Percentiles rank a stretch among this genome's conserved stretches.
phyloP scores from a whole-genome alignment of 2,797 vertebrate species.

The Rhynchonycteris naso region DNA sequence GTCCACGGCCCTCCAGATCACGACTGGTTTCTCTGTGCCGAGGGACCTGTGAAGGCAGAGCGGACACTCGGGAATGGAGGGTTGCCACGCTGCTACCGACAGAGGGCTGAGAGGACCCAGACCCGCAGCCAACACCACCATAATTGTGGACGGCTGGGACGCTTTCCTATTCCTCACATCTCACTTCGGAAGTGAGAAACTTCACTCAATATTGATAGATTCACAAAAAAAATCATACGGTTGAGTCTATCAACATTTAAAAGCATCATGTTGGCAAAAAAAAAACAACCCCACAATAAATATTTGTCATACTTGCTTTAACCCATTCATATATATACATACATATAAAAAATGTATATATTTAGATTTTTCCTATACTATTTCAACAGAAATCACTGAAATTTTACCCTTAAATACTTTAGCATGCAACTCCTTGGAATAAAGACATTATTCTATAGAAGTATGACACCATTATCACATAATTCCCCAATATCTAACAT shows the following conservation, averaged over 20 bases:
- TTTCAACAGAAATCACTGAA: background rate
- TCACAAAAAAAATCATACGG: background rate
- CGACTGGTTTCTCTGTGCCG: background rate
- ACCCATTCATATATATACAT: background rate
- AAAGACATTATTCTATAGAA: background rate
- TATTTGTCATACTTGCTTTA: background rate
- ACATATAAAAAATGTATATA: background rate
- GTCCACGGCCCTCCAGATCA: background rate
- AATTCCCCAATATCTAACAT: background rate
- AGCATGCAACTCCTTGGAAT: background rate
- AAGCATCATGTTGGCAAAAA: background rate
- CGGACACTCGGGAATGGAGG: background rate
- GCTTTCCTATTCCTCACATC: background rate
- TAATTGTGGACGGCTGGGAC: background rate
- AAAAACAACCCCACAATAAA: background rate
- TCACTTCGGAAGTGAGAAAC: background rate
- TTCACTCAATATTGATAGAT: background rate
- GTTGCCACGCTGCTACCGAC: too few relatives aligned
- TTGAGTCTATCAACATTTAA: conserved; percentile 19
- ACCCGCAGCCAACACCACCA: background rate
- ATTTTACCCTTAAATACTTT: background rate
- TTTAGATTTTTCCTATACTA: background rate
- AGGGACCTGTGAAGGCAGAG: background rate
- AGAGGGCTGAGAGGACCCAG: background rate
- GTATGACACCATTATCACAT: background rate